Evolutionary conservation across 2,113 vertebrate genomes (phyloP).

Genomic region (Galemys pyrenaicus): DNA sequence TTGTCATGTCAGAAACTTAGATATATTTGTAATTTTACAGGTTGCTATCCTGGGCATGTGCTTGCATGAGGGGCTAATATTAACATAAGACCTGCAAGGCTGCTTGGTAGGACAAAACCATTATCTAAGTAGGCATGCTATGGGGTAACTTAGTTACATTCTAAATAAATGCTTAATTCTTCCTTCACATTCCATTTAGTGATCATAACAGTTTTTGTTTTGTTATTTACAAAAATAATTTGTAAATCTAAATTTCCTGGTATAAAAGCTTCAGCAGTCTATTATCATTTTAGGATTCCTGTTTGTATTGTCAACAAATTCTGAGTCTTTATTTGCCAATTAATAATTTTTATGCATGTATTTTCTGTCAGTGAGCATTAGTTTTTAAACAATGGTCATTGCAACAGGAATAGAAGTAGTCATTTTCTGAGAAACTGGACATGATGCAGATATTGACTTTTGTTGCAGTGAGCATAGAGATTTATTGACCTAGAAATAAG

Average conservation of each 20-base stretch:
- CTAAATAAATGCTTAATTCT: background rate
- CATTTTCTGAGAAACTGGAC: conserved; percentile 67
- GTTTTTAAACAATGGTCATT: conserved; percentile 54
- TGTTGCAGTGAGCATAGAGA: conserved; percentile 65
- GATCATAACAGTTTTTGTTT: conserved; percentile 16
- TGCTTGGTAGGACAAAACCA: background rate
- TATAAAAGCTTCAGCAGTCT: conserved; percentile 34
- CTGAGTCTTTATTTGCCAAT: conserved; percentile 56
- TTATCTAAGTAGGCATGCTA: background rate
- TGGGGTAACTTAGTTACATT: background rate
- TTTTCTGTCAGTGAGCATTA: conserved; percentile 33
- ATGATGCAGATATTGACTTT: conserved; percentile 75
- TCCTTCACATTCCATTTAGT: background rate
- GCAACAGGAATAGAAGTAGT: conserved; percentile 55
- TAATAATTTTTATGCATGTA: conserved; percentile 44
- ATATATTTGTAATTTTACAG: background rate
- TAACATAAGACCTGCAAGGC: background rate
- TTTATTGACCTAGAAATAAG: conserved; percentile 74
- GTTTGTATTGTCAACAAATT: conserved; percentile 36
- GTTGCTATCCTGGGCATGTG: background rate
- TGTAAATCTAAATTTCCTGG: background rate
- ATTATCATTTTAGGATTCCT: conserved; percentile 12
- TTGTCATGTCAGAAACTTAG: background rate
- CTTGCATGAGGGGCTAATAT: background rate
- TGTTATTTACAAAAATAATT: conserved; percentile 20